These are phyloP conservation scores for Lepidothrix coronata DNA, from an alignment of 2,113 vertebrate species.

Conservation along the genomic window DNA sequence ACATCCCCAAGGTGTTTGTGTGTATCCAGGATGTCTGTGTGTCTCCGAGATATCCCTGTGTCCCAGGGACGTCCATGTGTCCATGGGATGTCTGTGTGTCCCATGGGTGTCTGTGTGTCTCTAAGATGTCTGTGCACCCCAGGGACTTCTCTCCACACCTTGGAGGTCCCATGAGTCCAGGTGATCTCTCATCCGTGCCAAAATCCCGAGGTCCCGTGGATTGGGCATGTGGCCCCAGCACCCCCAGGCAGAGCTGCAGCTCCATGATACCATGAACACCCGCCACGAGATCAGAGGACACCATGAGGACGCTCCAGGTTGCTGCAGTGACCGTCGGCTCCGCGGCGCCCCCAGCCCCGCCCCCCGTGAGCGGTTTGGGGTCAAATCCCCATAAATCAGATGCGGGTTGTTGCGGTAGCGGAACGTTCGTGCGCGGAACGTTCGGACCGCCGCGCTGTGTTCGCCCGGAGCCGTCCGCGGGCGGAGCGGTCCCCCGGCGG, in stretches of 20 bases:
- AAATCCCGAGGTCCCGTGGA: rapidly evolving
- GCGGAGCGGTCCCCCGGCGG: neutral
- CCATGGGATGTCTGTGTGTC: too few relatives aligned
- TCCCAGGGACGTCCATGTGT: rapidly evolving
- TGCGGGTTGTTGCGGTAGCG: rapidly evolving
- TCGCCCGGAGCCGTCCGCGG: neutral
- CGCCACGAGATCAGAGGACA: rapidly evolving
- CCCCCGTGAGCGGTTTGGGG: neutral
- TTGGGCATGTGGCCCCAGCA: rapidly evolving
- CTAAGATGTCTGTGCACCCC: neutral
- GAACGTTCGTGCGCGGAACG: neutral
- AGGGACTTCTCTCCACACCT: too few relatives aligned
- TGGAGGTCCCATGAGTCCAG: rapidly evolving
- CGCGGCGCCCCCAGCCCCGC: neutral
- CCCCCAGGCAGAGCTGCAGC: neutral
- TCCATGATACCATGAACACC: rapidly evolving
- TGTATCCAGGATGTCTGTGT: rapidly evolving
- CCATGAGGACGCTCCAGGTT: too few relatives aligned
- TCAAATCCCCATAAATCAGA: neutral
- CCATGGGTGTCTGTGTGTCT: rapidly evolving
- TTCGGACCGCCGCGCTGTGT: rapidly evolving
- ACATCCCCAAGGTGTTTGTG: neutral
- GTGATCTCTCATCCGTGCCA: rapidly evolving
- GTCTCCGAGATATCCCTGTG: neutral
- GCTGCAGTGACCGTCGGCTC: neutral